phyloP scores from a whole-genome alignment of 2,888 invertebrate species.

The Parnassius smintheus region DNA sequence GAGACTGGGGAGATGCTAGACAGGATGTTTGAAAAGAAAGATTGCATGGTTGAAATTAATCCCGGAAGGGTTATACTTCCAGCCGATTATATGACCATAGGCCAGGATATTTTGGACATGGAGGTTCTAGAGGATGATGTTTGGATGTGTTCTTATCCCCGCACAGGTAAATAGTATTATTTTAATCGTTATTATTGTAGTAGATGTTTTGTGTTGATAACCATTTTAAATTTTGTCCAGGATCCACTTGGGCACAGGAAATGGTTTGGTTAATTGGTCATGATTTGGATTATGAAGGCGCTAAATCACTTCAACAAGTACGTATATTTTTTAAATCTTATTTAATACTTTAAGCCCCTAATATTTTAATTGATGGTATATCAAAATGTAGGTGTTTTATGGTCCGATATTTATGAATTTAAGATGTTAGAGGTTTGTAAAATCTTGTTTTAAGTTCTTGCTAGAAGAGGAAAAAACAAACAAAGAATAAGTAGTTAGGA shows the following conservation, averaged over 20 bases:
- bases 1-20: constrained; percentile 82
- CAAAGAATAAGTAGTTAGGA: no score
- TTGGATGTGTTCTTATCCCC: constrained; percentile 93
- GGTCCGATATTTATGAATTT: no score
- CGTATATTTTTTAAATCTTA: constrained; percentile 27
- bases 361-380: no score
- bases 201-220: constrained; percentile 12
- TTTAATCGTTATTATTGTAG: background rate
- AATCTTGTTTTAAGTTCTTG: no score
- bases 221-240: constrained; percentile 55
- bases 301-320: constrained; percentile 81
- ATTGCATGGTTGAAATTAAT: constrained; percentile 86
- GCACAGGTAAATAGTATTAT: constrained; percentile 85
- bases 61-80: constrained; percentile 87
- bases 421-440: no score
- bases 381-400: no score
- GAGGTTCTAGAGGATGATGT: constrained; percentile 88
- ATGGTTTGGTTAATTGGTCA: constrained; percentile 95
- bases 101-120: constrained; percentile 86
- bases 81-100: constrained; percentile 84
- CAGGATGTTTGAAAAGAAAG: constrained; percentile 84
- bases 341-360: no score
- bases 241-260: constrained; percentile 96
- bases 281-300: constrained; percentile 88
- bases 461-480: no score